These are phyloP conservation scores for Dione vanillae DNA, from an alignment of 2,888 invertebrate genomes.

Conservation along the genomic window DNA sequence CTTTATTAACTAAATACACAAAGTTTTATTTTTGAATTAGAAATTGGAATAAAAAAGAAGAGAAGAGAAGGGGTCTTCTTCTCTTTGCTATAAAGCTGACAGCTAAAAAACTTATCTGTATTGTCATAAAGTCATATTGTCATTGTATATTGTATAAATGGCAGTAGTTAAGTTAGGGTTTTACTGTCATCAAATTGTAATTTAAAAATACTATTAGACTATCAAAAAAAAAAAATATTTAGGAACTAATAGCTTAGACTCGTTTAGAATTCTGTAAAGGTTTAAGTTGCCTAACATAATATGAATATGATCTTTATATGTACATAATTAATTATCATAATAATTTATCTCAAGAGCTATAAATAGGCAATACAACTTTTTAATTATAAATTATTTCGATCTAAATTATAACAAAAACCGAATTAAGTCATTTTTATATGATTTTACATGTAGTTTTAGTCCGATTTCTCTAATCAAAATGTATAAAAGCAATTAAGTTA, in stretches of 20 bases:
- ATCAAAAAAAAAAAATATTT: not conserved
- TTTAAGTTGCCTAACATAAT: not conserved
- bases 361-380: not conserved
- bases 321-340: constrained; percentile 3
- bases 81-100: no score
- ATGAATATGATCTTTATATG: not conserved
- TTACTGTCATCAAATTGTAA: no score
- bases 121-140: no score
- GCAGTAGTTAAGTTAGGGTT: no score
- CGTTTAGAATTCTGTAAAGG: not conserved
- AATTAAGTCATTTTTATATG: constrained; percentile 2
- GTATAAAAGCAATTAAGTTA: constrained; percentile 17
- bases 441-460: not conserved
- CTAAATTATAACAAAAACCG: not conserved
- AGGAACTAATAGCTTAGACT: no score
- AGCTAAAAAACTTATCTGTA: no score
- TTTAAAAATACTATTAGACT: not conserved
- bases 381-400: not conserved
- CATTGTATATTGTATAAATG: no score
- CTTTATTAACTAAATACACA: no score
- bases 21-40: no score
- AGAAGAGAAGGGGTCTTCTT: no score
- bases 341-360: not conserved
- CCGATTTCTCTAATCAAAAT: not conserved
- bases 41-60: no score